Evolutionary conservation across 1,140 invertebrate species (phyloP).

Genomic region (Neelides sp.): DNA sequence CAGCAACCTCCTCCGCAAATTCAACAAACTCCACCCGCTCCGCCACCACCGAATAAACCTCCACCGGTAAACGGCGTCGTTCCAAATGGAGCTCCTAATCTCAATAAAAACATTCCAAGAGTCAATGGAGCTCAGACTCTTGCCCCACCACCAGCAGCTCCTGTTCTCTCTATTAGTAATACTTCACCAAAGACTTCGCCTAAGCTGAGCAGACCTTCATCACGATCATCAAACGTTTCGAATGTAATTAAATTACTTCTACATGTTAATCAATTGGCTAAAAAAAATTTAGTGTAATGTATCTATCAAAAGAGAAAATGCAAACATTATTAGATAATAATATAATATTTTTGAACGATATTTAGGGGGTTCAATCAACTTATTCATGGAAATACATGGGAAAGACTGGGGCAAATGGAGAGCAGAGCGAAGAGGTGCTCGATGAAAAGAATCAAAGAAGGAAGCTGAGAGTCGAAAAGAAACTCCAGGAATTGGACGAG

Average conservation of each 20-base stretch:
- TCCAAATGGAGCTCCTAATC: not conserved
- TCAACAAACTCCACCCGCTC: constrained; percentile 44
- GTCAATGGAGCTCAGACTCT: too few species aligned
- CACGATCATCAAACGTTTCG: constrained; percentile 3
- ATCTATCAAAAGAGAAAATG: too few species aligned
- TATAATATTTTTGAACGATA: not conserved
- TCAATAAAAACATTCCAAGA: too few species aligned
- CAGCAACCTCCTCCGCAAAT: constrained; percentile 25
- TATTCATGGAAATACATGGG: constrained; percentile 18
- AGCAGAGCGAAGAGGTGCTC: constrained; percentile 27
- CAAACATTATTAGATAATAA: too few species aligned
- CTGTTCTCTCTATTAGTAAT: too few species aligned
- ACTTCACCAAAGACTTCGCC: constrained; percentile 9
- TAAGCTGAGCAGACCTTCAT: constrained; percentile 9
- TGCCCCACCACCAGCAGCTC: not conserved
- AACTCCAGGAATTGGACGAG: constrained; percentile 61
- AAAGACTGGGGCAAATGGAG: not conserved
- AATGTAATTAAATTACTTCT: too few species aligned
- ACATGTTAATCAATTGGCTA: too few species aligned
- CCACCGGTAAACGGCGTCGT: constrained; percentile 33
- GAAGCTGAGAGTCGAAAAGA: constrained; percentile 69
- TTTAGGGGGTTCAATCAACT: constrained; percentile 13
- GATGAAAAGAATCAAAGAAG: constrained; percentile 57
- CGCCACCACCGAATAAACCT: constrained; percentile 36
- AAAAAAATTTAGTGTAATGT: too few species aligned